Evolutionary conservation across 2,888 invertebrate genomes (phyloP).

Genomic region (Heliconius cydno): DNA sequence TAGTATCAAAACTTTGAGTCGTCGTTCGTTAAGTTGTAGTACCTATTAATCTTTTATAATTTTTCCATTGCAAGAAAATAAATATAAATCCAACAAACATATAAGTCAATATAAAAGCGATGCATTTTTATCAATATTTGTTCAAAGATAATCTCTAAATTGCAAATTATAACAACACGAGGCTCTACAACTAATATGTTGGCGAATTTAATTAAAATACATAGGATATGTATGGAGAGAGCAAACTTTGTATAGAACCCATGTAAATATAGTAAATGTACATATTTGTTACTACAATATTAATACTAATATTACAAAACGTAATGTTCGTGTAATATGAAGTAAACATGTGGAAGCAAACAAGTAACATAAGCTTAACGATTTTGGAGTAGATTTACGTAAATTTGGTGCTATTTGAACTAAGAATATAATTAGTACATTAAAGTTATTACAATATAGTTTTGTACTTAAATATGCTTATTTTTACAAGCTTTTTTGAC

Average conservation of each 20-base stretch:
- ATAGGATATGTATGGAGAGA: not conserved
- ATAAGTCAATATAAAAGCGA: not conserved
- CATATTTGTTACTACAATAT: conserved; percentile 6
- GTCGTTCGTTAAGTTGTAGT: too few relatives aligned
- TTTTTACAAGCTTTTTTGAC: too few relatives aligned
- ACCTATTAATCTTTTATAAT: too few relatives aligned
- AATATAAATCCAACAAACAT: not conserved
- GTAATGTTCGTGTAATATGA: not conserved
- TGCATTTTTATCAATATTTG: conserved; percentile 26
- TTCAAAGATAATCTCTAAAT: conserved; percentile 4
- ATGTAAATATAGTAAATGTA: conserved; percentile 1
- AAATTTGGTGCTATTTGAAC: too few relatives aligned
- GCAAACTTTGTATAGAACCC: not conserved
- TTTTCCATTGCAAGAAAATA: too few relatives aligned
- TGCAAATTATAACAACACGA: conserved; percentile 20
- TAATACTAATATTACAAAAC: conserved; percentile 15
- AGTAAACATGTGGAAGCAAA: not conserved
- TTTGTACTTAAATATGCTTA: too few relatives aligned
- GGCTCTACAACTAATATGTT: not conserved
- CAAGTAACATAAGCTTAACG: not conserved
- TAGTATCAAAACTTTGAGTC: too few relatives aligned
- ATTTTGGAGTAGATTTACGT: too few relatives aligned
- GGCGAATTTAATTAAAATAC: conserved; percentile 12
- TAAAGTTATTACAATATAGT: too few relatives aligned
- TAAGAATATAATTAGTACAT: too few relatives aligned